phyloP scores from a whole-genome alignment of 2,888 invertebrate genomes.

The Liopterus haemorrhoidalis region DNA sequence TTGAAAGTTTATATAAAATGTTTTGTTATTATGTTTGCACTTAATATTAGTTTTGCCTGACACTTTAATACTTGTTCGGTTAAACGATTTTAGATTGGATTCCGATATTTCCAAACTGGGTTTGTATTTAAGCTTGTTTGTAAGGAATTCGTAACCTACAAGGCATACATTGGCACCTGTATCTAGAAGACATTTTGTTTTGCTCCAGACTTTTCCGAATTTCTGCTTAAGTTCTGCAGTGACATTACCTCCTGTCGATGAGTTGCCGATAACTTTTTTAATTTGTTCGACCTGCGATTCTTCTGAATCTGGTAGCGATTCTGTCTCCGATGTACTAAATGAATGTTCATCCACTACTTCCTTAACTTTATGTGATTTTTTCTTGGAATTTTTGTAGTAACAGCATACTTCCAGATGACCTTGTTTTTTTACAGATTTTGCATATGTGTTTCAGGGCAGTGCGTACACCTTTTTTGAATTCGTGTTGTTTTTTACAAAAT shows the following conservation, averaged over 20 bases:
- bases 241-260: not conserved
- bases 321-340: too few relatives aligned
- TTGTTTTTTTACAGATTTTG: conserved; percentile 2
- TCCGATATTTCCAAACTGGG: not conserved
- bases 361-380: conserved; percentile 2
- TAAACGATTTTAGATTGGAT: not conserved
- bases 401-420: conserved; percentile 1
- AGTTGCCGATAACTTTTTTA: not conserved
- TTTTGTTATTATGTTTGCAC: not conserved
- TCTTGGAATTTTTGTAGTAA: too few relatives aligned
- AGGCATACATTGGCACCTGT: not conserved
- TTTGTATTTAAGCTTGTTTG: not conserved
- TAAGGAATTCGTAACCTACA: not conserved
- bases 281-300: not conserved
- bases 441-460: not conserved
- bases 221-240: not conserved
- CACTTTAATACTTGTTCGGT: conserved; percentile 4
- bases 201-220: not conserved
- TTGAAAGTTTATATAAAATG: not conserved
- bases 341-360: not conserved
- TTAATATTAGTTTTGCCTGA: not conserved
- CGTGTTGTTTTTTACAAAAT: not conserved
- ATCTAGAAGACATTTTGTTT: not conserved
- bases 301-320: too few relatives aligned
- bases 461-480: not conserved